These are phyloP conservation scores for Ceratosolen fusciceps DNA, from an alignment of 1,140 invertebrate species.

Conservation along the genomic window DNA sequence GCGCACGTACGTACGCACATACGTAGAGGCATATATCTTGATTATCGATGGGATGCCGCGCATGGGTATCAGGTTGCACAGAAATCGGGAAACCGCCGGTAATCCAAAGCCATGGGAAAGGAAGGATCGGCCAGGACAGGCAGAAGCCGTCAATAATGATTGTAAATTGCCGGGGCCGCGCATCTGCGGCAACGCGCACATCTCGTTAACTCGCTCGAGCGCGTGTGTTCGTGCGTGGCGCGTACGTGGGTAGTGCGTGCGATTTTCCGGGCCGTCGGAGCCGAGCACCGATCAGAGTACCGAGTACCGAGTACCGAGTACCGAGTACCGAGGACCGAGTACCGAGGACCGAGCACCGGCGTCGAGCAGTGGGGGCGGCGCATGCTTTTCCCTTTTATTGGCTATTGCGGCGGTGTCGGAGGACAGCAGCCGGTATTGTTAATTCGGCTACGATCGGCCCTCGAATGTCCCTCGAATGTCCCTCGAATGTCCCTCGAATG, in stretches of 20 bases:
- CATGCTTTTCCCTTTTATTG: no score
- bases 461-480: no score
- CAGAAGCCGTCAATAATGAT: constrained; percentile 59
- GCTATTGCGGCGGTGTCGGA: no score
- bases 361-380: no score
- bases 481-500: no score
- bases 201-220: constrained; percentile 56
- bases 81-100: constrained; percentile 69
- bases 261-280: background rate
- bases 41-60: constrained; percentile 70
- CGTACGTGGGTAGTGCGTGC: no score
- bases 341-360: no score
- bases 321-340: no score
- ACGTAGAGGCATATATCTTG: constrained; percentile 72
- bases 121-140: constrained; percentile 50
- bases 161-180: constrained; percentile 58
- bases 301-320: no score
- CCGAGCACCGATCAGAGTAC: background rate
- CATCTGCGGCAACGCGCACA: constrained; percentile 50
- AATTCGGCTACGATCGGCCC: no score
- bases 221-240: constrained; percentile 35
- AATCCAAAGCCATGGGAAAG: constrained; percentile 66
- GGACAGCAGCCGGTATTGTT: no score
- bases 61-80: constrained; percentile 70
- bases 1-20: no score